These are phyloP conservation scores for Fistularia commersonii DNA, from an alignment of 2,797 vertebrate genomes.

Conservation along the genomic window DNA sequence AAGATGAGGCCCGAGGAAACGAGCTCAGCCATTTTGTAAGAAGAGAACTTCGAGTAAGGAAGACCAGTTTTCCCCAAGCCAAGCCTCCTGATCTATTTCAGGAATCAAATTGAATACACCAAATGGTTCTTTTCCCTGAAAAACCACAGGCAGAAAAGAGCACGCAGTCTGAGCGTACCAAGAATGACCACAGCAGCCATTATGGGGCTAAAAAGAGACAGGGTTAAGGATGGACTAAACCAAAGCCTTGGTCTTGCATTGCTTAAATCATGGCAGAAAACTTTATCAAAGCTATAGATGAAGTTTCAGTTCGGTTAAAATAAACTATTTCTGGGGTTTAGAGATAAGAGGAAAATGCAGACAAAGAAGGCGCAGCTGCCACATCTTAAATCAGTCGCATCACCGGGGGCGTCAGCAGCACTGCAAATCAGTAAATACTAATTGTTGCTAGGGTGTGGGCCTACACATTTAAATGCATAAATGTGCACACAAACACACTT, in stretches of 20 bases:
- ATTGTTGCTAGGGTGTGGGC: slow-evolving; percentile 15
- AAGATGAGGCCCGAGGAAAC: slow-evolving; percentile 15
- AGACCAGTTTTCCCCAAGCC: slow-evolving; percentile 29
- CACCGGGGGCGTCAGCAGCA: slow-evolving; percentile 21
- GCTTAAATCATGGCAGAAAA: slow-evolving; percentile 9
- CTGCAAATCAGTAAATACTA: slow-evolving; percentile 43
- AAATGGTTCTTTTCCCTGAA: slow-evolving; percentile 56
- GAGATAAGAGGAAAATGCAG: slow-evolving; percentile 28
- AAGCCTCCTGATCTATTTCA: slow-evolving; percentile 57
- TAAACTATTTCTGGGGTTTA: slow-evolving; percentile 2
- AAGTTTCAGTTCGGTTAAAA: slow-evolving; percentile 7
- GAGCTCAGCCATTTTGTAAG: slow-evolving; percentile 21
- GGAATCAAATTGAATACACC: slow-evolving; percentile 50
- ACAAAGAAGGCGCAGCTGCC: slow-evolving; percentile 41
- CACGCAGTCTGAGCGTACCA: slow-evolving; percentile 36
- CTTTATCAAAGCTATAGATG: slow-evolving; percentile 1
- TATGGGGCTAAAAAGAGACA: slow-evolving; percentile 45
- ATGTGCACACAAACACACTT: neutral
- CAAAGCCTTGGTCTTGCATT: slow-evolving; percentile 17
- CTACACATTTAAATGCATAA: slow-evolving; percentile 8
- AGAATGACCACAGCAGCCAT: slow-evolving; percentile 59
- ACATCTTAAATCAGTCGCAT: slow-evolving; percentile 40
- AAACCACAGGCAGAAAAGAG: slow-evolving; percentile 61
- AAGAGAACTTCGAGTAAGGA: slow-evolving; percentile 21
- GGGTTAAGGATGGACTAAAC: slow-evolving; percentile 24